Percentiles rank a stretch among this genome's conserved stretches.
Conservation (phyloP, 2,797 vertebrate genomes). For the Varecia variegata region DNA sequence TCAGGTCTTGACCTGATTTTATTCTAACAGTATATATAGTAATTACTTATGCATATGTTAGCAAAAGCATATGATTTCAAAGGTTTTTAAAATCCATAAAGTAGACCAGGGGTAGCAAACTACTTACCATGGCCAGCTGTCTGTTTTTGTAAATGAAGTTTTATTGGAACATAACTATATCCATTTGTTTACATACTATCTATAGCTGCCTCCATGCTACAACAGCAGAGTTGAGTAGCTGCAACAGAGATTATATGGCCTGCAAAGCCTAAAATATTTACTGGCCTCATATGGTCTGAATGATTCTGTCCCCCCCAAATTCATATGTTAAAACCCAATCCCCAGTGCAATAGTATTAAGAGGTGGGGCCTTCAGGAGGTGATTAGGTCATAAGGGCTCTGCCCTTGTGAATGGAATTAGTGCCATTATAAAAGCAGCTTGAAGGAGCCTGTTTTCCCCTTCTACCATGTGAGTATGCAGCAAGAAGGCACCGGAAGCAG, state of each 20-base stretch:
- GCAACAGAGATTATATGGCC: neutral
- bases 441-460: neutral
- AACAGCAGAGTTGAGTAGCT: neutral
- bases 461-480: neutral
- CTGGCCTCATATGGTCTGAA: neutral
- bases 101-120: neutral
- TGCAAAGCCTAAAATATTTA: conserved; percentile 18
- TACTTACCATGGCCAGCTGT: neutral
- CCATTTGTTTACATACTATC: neutral
- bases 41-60: conserved; percentile 13
- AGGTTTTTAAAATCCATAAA: neutral
- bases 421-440: neutral
- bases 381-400: neutral
- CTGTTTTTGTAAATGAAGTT: neutral
- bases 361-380: neutral
- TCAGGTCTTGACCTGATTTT: neutral
- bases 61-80: neutral
- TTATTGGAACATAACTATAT: neutral
- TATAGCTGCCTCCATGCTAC: neutral
- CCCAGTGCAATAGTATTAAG: neutral
- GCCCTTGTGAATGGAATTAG: neutral
- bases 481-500: neutral
- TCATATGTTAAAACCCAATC: neutral
- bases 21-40: neutral
- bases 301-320: neutral